phyloP scores from a whole-genome alignment of 2,888 invertebrate species.

The Clusia tigrina region DNA sequence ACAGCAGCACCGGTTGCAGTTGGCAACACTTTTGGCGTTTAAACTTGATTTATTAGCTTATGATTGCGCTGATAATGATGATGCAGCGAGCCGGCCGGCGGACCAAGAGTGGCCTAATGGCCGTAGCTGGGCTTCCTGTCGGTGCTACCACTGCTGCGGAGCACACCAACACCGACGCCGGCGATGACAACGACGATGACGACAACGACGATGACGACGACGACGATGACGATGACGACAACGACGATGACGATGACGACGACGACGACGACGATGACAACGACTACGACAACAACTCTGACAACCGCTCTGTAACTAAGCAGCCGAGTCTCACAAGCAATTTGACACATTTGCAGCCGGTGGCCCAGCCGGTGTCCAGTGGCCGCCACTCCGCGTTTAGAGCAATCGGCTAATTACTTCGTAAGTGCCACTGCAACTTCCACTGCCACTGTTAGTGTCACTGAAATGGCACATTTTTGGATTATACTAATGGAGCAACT shows the following conservation, averaged over 20 bases:
- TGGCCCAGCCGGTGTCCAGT: too few species aligned
- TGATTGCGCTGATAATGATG: constrained; percentile 11
- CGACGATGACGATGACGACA: neutral
- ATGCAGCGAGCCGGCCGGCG: neutral
- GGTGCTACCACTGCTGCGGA: neutral
- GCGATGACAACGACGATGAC: neutral
- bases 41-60: constrained; percentile 11
- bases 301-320: too few species aligned
- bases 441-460: too few species aligned
- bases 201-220: constrained; percentile 18
- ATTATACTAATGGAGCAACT: too few species aligned
- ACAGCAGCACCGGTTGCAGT: neutral
- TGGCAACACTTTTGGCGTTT: constrained; percentile 6
- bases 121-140: neutral
- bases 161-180: neutral
- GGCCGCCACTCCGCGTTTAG: too few species aligned
- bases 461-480: too few species aligned
- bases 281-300: constrained; percentile 14
- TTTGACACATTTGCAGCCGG: too few species aligned
- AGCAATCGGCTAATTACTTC: neutral
- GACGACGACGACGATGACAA: constrained; percentile 32
- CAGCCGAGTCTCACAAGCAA: too few species aligned
- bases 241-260: constrained; percentile 9
- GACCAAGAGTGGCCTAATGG: neutral
- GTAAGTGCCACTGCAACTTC: too few species aligned